Evolutionary conservation across 2,888 invertebrate species (phyloP).

Genomic region (Clitarchus hookeri): DNA sequence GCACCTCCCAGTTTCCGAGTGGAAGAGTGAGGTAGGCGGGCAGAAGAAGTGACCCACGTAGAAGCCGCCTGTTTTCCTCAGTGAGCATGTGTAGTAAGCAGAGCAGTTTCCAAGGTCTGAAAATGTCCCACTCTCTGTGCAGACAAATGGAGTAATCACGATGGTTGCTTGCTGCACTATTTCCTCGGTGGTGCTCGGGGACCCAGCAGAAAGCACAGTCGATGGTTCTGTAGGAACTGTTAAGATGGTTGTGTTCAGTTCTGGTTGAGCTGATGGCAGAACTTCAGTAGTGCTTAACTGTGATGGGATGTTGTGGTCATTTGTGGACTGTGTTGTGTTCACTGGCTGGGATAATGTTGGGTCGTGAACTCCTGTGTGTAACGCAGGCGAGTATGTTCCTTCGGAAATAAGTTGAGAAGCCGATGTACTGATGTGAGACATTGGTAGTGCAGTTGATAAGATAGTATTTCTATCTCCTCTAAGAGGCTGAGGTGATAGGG

Average conservation of each 20-base stretch:
- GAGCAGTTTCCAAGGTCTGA: background rate
- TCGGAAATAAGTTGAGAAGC: background rate
- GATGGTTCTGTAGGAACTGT: background rate
- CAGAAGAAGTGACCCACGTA: background rate
- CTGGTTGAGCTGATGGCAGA: too few species aligned
- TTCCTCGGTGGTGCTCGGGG: background rate
- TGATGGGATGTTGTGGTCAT: background rate
- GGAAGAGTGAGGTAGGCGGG: background rate
- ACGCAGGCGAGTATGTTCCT: background rate
- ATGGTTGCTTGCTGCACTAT: background rate
- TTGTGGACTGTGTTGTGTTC: background rate
- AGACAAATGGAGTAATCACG: background rate
- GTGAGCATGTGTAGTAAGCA: background rate
- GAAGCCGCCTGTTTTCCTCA: background rate
- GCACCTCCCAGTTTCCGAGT: background rate
- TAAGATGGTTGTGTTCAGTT: background rate
- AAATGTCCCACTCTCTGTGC: background rate
- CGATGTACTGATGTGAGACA: background rate
- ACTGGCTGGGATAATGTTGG: background rate
- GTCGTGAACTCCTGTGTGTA: background rate
- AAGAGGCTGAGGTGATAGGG: background rate
- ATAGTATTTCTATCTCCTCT: background rate
- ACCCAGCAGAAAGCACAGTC: background rate
- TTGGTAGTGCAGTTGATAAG: background rate
- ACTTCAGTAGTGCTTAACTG: background rate